Percentiles rank a stretch among this genome's conserved stretches.
Conservation (phyloP, 2,888 invertebrate genomes). For the Bimastos eiseni region DNA sequence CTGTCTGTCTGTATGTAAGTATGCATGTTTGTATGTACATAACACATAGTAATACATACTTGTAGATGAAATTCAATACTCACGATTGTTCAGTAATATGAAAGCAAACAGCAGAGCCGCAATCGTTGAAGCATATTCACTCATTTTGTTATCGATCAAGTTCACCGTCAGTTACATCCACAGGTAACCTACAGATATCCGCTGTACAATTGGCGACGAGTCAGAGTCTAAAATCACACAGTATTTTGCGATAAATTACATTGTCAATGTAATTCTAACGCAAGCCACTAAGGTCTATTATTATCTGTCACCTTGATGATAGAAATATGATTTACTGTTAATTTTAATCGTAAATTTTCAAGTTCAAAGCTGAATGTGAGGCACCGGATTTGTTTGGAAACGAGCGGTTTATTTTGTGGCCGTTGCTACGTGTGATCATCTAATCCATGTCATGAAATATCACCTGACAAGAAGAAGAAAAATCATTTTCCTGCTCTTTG, state of each 20-base stretch:
- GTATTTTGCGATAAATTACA: no score
- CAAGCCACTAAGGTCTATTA: background rate
- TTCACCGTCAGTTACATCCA: background rate
- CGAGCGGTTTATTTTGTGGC: background rate
- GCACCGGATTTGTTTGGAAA: background rate
- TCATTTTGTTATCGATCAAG: background rate
- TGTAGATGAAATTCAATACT: background rate
- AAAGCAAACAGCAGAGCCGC: background rate
- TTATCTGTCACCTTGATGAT: background rate
- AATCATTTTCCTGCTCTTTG: background rate
- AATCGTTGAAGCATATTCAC: background rate
- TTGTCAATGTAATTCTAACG: no score
- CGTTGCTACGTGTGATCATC: background rate
- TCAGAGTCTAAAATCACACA: background rate
- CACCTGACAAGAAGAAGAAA: background rate
- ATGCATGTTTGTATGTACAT: no score
- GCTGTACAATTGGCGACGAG: background rate
- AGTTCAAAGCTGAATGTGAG: no score
- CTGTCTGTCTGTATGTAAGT: no score
- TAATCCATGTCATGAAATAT: background rate
- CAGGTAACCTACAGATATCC: background rate
- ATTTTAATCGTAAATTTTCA: no score
- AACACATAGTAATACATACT: background rate
- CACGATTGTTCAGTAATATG: background rate
- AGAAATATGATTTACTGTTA: background rate